Base-by-base conservation (phyloP, 2,113 vertebrate genomes). In the Pseudolaguvia tuberculata region DNA sequence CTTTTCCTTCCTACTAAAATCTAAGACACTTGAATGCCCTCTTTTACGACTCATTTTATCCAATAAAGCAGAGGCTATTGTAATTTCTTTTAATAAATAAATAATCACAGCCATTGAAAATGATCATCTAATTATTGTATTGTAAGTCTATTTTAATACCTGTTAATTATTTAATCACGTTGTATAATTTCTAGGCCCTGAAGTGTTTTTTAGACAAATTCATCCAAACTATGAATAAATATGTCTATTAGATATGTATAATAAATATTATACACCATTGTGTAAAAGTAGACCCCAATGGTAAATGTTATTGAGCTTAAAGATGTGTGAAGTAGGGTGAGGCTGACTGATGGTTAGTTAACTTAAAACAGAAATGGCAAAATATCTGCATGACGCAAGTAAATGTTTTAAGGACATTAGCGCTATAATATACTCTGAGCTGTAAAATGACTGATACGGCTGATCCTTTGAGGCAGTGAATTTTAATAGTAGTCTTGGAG, bases 251-350 rank as follows among this genome's bases (percentile, higher is more conserved):
- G 8, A 42, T 53, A 14, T 39, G 21, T 7, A 13, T 47, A 12
- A 71, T 51, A 21, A 21, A 31, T 62, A 73, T 27, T 53, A 50
- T 21, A 47, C 25, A 50, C 52, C 12, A 23, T 4, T 2, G 55
- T 63, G 50, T 73, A 73, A 77, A 73, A 61, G 53, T 35, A 62
- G 58, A 65, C 53, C 27, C 5, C 75, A 66, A 52, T n/a, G 47
- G 42, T 70, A 74, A 74, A 74, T 81, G 75, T 74, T 78, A 74
- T 73, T 77, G 70, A 75, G 72, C 52, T 75, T 70, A 80, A 80
- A 65, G 65, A 65, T 65, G 79, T 73, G 58, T 68, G 55, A 55
- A 77, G 69, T 67, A 53, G 72, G 63, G 55, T 67, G 59, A 71
- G 67, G 25, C 79, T 78, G 59, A 61, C 61, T 59, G 25, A 31